Evolutionary conservation across 1,140 invertebrate genomes (phyloP), one percentile per base, ranked within the genome.

Genomic region (Paraescarpia echinospica): DNA sequence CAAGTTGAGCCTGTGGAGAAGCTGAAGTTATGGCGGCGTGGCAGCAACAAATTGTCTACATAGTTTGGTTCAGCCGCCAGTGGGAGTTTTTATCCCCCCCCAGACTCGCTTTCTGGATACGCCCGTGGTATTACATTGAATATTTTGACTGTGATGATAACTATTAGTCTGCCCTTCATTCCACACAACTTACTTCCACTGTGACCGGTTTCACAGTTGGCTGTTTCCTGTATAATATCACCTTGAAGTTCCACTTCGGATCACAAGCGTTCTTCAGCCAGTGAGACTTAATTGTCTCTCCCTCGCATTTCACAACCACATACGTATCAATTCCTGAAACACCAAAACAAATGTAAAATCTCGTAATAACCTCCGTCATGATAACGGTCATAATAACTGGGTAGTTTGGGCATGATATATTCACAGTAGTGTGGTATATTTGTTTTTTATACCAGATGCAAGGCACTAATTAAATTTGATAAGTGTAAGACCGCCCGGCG

Each of bases 171-270:
- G n/a, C n/a, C n/a, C 41, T 6, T 41, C 41, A 12, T 41, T 41
- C 41, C 41, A 41, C 41, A 41, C 41, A 41, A 41, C 41, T 41
- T 12, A 95, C 94, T 93, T 95, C 94, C 34, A 95, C 93, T 34
- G 93, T 94, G 34, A 95, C 94, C 51, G 95, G 95, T 89, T 93
- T 92, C 0, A 51, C 35, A 22, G 94, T 93, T 4, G 94, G 93
- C 92, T 95, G 96, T 93, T 96, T 96, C 88, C 97, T 96, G 94
- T 97, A 97, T 94, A 97, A 97, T 14, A 97, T 95, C 48, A 95
- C 96, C 51, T 95, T 96, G 41, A 95, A 94, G 93, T 97, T 95
- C 93, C 94, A 95, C 14, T 89, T 35, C 9, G 89, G 89, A 90
- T 90, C 35, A 34, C 34, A 35, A 9, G n/a, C 27, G 35, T 96